These are phyloP conservation scores for Gryon sp. DNA, from an alignment of 1,140 invertebrate species.

Conservation along the genomic window DNA sequence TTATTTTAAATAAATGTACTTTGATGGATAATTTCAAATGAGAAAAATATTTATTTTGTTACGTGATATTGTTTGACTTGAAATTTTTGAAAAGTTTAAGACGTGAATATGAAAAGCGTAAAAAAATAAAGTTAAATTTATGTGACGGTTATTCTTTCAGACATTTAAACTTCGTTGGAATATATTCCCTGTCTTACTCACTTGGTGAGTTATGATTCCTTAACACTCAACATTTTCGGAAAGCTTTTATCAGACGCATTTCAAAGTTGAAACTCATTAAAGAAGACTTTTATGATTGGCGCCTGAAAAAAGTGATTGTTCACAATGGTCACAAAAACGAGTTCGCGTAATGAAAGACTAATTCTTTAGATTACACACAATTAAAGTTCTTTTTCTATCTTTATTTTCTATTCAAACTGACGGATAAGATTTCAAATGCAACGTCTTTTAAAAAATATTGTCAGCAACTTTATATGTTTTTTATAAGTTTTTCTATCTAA, in stretches of 20 bases:
- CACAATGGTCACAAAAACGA: slow-evolving; percentile 10
- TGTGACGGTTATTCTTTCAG: too few relatives aligned
- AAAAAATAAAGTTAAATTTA: too few relatives aligned
- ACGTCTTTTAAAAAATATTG: slow-evolving; percentile 29
- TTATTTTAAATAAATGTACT: slow-evolving; percentile 3
- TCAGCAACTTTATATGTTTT: slow-evolving; percentile 30
- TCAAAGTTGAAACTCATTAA: slow-evolving; percentile 25
- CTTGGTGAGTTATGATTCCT: too few relatives aligned
- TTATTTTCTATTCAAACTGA: slow-evolving; percentile 24
- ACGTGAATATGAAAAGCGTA: too few relatives aligned
- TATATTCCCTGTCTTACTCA: too few relatives aligned
- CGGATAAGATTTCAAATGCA: slow-evolving; percentile 19
- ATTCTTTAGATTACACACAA: slow-evolving; percentile 41
- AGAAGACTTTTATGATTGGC: slow-evolving; percentile 13
- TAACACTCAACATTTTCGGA: background rate
- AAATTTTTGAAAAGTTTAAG: too few relatives aligned
- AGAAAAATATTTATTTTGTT: too few relatives aligned
- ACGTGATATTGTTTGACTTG: too few relatives aligned
- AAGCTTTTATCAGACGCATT: background rate
- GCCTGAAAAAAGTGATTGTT: background rate
- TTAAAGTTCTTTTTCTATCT: slow-evolving; percentile 34
- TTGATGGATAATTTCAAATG: too few relatives aligned
- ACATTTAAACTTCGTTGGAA: too few relatives aligned
- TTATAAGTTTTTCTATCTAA: slow-evolving; percentile 1
- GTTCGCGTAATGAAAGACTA: slow-evolving; percentile 24